A percentile compares a stretch with the other conserved stretches of the same genome.
Evolutionary conservation across 2,113 vertebrate species (phyloP).

Genomic region (Acanthochromis polyacanthus): DNA sequence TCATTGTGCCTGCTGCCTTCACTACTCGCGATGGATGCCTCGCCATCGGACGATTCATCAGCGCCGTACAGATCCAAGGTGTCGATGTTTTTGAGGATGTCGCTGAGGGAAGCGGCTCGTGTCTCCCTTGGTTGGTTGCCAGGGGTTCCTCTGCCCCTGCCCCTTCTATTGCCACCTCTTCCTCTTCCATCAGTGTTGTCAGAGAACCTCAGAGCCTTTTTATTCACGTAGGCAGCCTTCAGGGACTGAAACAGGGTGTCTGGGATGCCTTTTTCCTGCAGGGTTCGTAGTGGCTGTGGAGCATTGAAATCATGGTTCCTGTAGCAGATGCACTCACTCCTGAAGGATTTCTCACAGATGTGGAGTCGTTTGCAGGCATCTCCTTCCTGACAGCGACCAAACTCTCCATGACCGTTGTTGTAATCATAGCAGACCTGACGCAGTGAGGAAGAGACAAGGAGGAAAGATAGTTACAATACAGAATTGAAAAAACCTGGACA

Average conservation of each 20-base stretch:
- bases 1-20: background rate
- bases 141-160: background rate
- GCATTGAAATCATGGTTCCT: conserved; percentile 73
- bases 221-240: conserved; percentile 74
- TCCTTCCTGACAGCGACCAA: conserved; percentile 59
- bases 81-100: rapidly evolving
- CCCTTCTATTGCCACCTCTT: conserved; percentile 1
- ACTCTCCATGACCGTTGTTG: conserved; percentile 76
- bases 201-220: conserved; percentile 44
- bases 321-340: conserved; percentile 65
- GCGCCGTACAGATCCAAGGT: rapidly evolving
- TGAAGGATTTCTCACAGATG: conserved; percentile 75
- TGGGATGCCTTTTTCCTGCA: conserved; percentile 61
- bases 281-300: conserved; percentile 63
- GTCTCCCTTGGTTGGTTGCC: rapidly evolving
- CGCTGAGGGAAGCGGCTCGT: background rate
- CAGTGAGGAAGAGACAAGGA: background rate
- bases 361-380: conserved; percentile 74
- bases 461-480: background rate
- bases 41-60: background rate
- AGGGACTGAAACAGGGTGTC: conserved; percentile 50
- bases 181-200: background rate
- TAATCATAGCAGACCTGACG: conserved; percentile 79
- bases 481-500: too few species aligned
- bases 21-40: background rate